Conservation (phyloP, 2,888 invertebrate species). For the Xestia xanthographa region DNA sequence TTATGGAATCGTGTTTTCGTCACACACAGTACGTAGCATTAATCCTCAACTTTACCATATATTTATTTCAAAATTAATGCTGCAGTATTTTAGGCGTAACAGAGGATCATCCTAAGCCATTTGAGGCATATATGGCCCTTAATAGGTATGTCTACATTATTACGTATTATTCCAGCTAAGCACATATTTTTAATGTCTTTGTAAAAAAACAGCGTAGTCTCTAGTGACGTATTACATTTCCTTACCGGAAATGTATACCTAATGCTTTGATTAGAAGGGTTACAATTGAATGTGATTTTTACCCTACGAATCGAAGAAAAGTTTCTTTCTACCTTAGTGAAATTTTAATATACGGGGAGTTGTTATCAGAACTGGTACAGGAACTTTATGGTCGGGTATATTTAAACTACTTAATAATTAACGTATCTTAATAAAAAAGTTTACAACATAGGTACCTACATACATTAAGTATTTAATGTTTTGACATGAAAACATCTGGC, state of each 20-base stretch:
- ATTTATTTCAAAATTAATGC: no score
- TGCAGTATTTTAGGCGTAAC: no score
- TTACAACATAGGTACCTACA: neutral
- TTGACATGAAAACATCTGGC: neutral
- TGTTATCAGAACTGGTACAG: neutral
- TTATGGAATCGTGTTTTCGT: no score
- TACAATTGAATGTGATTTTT: neutral
- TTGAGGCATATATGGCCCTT: no score
- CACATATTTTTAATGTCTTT: neutral
- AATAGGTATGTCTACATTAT: neutral
- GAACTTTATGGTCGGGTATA: neutral
- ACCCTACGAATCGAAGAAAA: neutral
- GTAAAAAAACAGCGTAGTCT: neutral
- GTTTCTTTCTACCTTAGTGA: neutral
- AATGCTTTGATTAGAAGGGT: neutral
- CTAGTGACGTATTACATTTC: neutral
- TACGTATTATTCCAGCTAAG: neutral
- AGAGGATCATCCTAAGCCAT: no score
- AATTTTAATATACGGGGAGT: neutral
- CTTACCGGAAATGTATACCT: neutral
- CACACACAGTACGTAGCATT: no score
- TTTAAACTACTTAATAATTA: conserved; percentile 9
- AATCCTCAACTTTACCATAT: no score
- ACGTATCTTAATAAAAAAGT: neutral
- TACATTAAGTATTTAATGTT: neutral